Base-by-base conservation (phyloP, 2,888 invertebrate genomes). In the Nymphalis polychloros region DNA sequence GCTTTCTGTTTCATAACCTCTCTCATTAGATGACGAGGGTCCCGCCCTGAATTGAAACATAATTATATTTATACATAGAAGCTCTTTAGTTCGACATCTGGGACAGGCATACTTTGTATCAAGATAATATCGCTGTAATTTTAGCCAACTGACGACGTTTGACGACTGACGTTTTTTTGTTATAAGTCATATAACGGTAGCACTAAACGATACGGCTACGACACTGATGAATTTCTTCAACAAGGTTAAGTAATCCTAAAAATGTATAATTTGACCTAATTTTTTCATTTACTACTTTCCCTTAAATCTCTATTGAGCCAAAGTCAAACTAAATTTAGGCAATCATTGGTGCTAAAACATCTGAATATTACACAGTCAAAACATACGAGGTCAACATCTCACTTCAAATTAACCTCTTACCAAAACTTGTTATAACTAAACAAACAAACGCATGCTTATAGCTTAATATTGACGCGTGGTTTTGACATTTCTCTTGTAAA, bases 381-480 rank as follows among this genome's bases (percentile, higher is more conserved):
- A 55, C 31, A 80, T 20, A 75, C 72, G 74, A 75, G 82, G 79
- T 81, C 80, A 82, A 83, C 81, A 81, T 79, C 79, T 81, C 81
- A 80, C 81, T 83, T 53, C 31, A 47, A 50, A 19, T 72, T 75
- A 78, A 75, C 75, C 74, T 74, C 76, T 76, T 75, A 75, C 75
- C 76, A 73, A 83, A 85, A 82, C 77, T 85, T 82, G 76, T 77
- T 76, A 77, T 76, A 67, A 78, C 77, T 80, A n/a, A n/a, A 78
- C 80, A 81, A 81, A 83, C 85, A 82, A 79, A 81, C 84, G 83
- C 80, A 81, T 83, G 81, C 83, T 86, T 87, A 87, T 86, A 81
- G 82, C 82, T 86, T 83, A 86, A 90, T 89, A 91, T 90, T 88
- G 88, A 88, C 87, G 87, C 78, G 84, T 89, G 90, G 80, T 85